Evolutionary conservation across 2,113 vertebrate genomes (phyloP).

Genomic region (Camelus dromedarius): DNA sequence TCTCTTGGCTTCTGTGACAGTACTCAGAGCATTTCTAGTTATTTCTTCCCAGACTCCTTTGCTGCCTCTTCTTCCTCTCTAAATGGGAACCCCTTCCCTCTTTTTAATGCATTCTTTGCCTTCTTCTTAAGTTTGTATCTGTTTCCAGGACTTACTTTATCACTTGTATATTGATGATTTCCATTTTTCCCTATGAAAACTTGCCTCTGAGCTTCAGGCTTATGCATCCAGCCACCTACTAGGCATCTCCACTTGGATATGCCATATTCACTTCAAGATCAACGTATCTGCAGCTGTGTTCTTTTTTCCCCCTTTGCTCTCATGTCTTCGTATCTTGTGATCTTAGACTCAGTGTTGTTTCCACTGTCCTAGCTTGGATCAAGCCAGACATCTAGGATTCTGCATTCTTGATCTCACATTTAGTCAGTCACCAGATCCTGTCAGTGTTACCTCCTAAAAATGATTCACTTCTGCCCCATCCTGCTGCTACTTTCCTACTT

Average conservation of each 20-base stretch:
- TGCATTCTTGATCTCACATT: not conserved
- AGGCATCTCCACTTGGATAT: not conserved
- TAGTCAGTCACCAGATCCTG: not conserved
- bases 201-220: not conserved
- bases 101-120: not conserved
- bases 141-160: not conserved
- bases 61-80: not conserved
- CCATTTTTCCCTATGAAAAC: not conserved
- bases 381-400: not conserved
- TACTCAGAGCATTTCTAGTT: not conserved
- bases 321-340: not conserved
- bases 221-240: not conserved
- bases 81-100: not conserved
- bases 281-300: not conserved
- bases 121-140: not conserved
- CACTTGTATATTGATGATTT: not conserved
- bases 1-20: not conserved
- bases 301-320: not conserved
- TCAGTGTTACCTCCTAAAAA: not conserved
- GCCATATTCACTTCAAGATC: not conserved
- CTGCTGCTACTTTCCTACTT: not conserved
- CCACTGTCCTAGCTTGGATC: not conserved
- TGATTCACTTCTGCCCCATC: not conserved
- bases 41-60: not conserved
- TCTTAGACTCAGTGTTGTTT: conserved; percentile 2